Evolutionary conservation across 1,140 invertebrate species (phyloP), one percentile per base, ranked within the genome.

Genomic region (Neodiprion lecontei): DNA sequence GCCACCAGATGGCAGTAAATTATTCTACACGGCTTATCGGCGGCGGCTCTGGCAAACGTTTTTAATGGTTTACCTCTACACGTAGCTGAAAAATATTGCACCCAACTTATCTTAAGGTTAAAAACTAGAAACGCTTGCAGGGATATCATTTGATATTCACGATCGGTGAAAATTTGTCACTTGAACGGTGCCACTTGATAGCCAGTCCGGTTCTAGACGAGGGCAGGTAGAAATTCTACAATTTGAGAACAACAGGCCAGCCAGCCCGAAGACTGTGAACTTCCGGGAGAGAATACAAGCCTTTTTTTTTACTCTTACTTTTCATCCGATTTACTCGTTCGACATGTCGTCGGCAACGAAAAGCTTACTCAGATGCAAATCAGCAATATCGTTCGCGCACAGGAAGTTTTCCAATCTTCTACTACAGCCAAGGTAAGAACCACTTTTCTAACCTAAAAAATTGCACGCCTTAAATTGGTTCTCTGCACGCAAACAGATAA

Each of bases 351-450:
- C 53, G n/a, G 53, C n/a, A 4, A 17, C n/a, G 53, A 61, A 61
- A 40, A 40, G 28, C 28, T 40, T 40, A 5, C 1, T 40, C 28
- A 40, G 5, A 9, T 4, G 11, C 53, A 61, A 61, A 17, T 61
- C 53, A 12, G 53, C 53, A 14, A 17, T 61, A 61, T 61, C 53
- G 4, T 61, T 61, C 53, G 53, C n/a, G 28, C 28, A 17, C 53
- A 61, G 53, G 53, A 61, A 61, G 11, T 61, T 61, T 61, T 61
- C 53, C 53, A 61, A 17, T 61, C 53, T 61, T 61, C 53, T 61
- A 5, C 11, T 61, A 8, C 53, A 61, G n/a, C 53, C 53, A 61
- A 14, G 53, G 53, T 61, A 61, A 61, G 53, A 61, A 17, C 9
- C 28, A 40, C 28, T 40, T 40, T 40, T 5, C 28, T 40, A 40